Evolutionary conservation across 2,797 vertebrate species (phyloP), one percentile per base, ranked within the genome.

Genomic region (Dendrocincla tyrannina): DNA sequence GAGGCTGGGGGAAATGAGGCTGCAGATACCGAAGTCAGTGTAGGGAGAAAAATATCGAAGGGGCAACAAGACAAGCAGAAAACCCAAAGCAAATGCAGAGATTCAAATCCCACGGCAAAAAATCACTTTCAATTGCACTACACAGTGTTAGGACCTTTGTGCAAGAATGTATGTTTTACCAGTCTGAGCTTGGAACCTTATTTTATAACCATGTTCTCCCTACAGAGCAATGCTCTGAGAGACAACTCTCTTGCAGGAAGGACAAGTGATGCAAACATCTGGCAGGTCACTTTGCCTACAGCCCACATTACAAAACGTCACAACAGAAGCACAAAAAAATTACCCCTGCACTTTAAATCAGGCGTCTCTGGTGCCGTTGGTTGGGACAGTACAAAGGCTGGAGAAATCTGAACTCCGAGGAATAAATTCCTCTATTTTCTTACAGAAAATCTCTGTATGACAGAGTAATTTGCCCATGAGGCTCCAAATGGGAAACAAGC

Each of bases 401-500:
- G 32, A 76, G 67, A 88, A 96, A 91, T 46, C 30, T 52, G 78
- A 83, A 88, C 69, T 88, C 76, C 5, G 33, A 87, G 77, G 70
- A 91, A 91, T 74, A 70, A 70, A 87, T 78, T 78, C 74, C 49
- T 20, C 17, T 63, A 0, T 81, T 94, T 91, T 96, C 73, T 60
- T 75, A 50, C 37, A 88, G 63, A 91, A 95, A 84, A 69, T 62
- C 73, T 93, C 66, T 82, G 62, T 90, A 53, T 94, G 91, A 88
- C 74, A 91, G 67, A 47, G 76, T 88, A 85, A 85, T 88, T 81
- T 95, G 66, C 83, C 85, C 80, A 81, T 23, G 63, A 91, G 88
- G 70, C 7, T 91, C 83, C 89, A 91, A 82, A 85, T 76, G 83
- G 83, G 80, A 93, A 96, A 69, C 16, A 67, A 95, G 59, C 66